A percentile compares a stretch with the other conserved stretches of the same genome.
phyloP scores from a whole-genome alignment of 2,888 invertebrate genomes.

The Rhogogaster chlorosoma region DNA sequence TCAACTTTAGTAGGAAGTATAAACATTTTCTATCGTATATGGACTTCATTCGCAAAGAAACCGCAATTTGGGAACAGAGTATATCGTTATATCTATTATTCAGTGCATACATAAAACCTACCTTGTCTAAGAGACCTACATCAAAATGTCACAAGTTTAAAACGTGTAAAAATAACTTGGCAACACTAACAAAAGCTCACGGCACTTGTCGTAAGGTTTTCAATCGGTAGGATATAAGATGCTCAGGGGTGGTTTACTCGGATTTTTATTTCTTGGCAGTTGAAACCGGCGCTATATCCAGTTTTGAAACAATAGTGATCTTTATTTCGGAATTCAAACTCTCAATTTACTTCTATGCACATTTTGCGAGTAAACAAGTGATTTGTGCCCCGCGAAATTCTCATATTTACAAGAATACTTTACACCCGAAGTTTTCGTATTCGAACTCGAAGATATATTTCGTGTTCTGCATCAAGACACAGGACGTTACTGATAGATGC shows the following conservation, averaged over 20 bases:
- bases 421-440: not conserved
- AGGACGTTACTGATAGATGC: not conserved
- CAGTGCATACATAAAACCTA: not conserved
- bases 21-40: not conserved
- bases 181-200: conserved; percentile 7
- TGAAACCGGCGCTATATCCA: not conserved
- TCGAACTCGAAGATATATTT: not conserved
- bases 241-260: not conserved
- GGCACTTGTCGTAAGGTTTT: not conserved
- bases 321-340: not conserved
- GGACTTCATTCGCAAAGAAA: not conserved
- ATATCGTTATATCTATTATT: not conserved
- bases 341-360: not conserved
- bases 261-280: not conserved
- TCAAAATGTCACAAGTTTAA: conserved; percentile 44
- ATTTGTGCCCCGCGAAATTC: not conserved
- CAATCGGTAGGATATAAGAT: not conserved
- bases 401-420: not conserved
- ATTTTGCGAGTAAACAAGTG: not conserved
- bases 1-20: not conserved
- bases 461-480: not conserved
- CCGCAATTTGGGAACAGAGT: not conserved
- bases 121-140: not conserved
- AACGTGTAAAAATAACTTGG: conserved; percentile 45
- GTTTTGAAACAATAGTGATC: not conserved